Base-by-base conservation (phyloP, 2,888 invertebrate genomes). In the Corythucha ciliata region DNA sequence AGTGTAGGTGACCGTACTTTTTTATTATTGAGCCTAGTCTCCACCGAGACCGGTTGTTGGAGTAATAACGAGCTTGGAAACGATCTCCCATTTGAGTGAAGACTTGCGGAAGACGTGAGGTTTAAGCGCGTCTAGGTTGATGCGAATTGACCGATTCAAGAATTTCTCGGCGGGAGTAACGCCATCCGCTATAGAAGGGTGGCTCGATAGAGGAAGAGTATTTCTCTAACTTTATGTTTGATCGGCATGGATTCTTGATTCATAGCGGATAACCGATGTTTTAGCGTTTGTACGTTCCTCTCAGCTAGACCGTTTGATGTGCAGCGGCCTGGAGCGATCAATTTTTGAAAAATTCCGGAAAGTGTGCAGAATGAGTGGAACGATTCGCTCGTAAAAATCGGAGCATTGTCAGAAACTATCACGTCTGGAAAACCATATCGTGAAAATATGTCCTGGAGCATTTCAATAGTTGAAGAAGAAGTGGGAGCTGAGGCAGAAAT, bases 351-450 rank as follows among this genome's bases (percentile, higher is more conserved):
- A 6, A 56, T 54, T 6, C 48, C 49, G 16, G 46, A 47, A 10
- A 3, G 14, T 26, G 32, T 18, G 40, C 54, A 56, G 29, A 53
- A 59, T 29, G 14, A 20, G 16, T 39, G 14, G 37, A 59, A 58
- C 14, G 47, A 25, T 10, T 48, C 24, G 26, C 52, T 52, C 7
- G 33, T 52, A 37, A 58, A 59, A 14, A 54, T 42, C 24, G 56
- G 45, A 22, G 58, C 56, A 22, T 56, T 58, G 36, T 58, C 55
- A 20, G 46, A 51, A 1, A 56, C 57, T 8, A 56, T 46, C n/a
- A 54, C 32, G 1, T 40, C 46, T 7, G 56, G 54, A 16, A 45
- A 39, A 2, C 54, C 53, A 41, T 54, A 48, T 10, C 18, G 24
- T 14, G 40, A 42, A 26, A 58, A 58, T n/a, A 58, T 54, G 18